A percentile compares a stretch with the other conserved stretches of the same genome.
phyloP scores from a whole-genome alignment of 2,797 vertebrate species.

The Enteromius thamalakanensis region DNA sequence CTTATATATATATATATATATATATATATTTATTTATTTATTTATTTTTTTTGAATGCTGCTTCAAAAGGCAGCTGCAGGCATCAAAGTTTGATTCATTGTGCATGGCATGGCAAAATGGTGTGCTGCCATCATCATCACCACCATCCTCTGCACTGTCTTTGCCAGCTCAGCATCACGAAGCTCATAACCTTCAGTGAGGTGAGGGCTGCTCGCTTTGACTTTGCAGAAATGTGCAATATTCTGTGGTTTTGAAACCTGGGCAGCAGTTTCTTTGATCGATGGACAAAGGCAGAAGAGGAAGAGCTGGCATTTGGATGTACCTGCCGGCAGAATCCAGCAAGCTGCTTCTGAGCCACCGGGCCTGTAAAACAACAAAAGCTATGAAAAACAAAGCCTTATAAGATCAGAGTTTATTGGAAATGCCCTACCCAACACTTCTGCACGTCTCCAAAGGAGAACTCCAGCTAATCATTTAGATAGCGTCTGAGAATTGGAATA shows the following conservation, averaged over 20 bases:
- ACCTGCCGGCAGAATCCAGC: constrained; percentile 67
- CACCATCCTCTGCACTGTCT: constrained; percentile 1
- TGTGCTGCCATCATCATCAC: constrained; percentile 18
- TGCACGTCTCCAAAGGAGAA: constrained; percentile 17
- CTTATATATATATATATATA: not conserved
- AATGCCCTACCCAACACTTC: constrained; percentile 3
- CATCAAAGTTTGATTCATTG: constrained; percentile 16
- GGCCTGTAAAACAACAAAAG: constrained; percentile 31
- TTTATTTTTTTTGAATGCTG: too few relatives aligned
- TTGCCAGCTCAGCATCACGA: constrained; percentile 55
- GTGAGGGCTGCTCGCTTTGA: constrained; percentile 66
- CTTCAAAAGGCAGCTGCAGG: not conserved
- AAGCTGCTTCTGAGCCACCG: constrained; percentile 43
- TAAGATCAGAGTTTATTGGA: constrained; percentile 32
- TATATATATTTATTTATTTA: not conserved
- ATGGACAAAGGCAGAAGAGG: constrained; percentile 64
- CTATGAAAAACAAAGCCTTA: constrained; percentile 29
- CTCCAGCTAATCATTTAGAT: constrained; percentile 23
- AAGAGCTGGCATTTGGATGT: constrained; percentile 66
- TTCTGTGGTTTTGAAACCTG: constrained; percentile 62
- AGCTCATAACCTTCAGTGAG: constrained; percentile 60
- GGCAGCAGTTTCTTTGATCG: constrained; percentile 68
- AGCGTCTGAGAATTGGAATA: not conserved
- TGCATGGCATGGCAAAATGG: constrained; percentile 19
- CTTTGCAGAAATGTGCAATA: constrained; percentile 70